Conservation (phyloP, 2,888 invertebrate species). For the Caenorhabditis wallacei region DNA sequence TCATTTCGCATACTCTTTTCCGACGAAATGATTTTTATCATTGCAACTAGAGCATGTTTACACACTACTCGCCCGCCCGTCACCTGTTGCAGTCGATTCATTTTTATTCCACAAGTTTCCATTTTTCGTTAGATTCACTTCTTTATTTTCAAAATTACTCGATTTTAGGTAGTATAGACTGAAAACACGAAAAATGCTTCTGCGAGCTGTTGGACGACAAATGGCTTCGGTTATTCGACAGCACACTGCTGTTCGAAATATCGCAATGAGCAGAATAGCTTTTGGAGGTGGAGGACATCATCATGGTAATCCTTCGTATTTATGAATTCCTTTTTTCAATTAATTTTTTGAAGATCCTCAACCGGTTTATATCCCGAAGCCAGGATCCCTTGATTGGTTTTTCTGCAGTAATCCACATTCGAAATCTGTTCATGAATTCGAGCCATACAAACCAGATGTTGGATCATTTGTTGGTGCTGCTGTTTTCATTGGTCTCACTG, state of each 20-base stretch:
- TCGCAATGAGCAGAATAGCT: slow-evolving; percentile 49
- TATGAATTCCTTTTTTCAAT: neutral
- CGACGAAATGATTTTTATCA: slow-evolving; percentile 27
- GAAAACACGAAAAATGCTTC: slow-evolving; percentile 45
- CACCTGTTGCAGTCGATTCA: slow-evolving; percentile 19
- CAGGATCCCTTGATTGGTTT: slow-evolving; percentile 64
- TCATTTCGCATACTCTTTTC: slow-evolving; percentile 13
- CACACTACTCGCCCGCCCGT: slow-evolving; percentile 56
- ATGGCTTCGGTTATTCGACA: slow-evolving; percentile 44
- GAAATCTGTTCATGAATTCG: slow-evolving; percentile 32
- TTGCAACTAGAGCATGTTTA: slow-evolving; percentile 60
- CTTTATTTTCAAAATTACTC: neutral
- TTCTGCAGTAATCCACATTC: slow-evolving; percentile 29
- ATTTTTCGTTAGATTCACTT: neutral
- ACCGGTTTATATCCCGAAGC: slow-evolving; percentile 69
- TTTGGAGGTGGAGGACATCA: slow-evolving; percentile 66
- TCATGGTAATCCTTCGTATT: slow-evolving; percentile 44
- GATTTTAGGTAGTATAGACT: slow-evolving; percentile 31
- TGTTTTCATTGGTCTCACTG: slow-evolving; percentile 69
- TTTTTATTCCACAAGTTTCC: neutral
- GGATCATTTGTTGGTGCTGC: slow-evolving; percentile 69
- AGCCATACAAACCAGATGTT: slow-evolving; percentile 64
- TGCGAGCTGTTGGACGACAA: slow-evolving; percentile 61
- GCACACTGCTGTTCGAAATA: slow-evolving; percentile 43
- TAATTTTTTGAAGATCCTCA: slow-evolving; percentile 63